phyloP scores from a whole-genome alignment of 2,113 vertebrate species.

The Atherinomorus stipes region DNA sequence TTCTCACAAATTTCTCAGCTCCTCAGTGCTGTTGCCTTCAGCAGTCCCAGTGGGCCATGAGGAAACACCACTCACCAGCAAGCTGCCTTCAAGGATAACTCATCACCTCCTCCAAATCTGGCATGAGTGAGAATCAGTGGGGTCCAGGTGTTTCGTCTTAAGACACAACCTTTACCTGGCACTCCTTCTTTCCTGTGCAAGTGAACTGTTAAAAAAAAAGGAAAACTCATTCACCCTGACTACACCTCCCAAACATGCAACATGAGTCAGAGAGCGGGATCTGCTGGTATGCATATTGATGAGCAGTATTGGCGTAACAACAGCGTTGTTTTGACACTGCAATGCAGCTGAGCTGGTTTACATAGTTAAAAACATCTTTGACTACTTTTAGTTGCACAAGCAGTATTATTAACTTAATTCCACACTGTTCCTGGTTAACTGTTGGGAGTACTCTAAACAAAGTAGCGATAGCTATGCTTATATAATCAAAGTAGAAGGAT shows the following conservation, averaged over 20 bases:
- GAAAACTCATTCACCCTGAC: conserved; percentile 6
- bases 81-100: conserved; percentile 38
- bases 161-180: conserved; percentile 17
- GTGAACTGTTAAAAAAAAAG: conserved; percentile 25
- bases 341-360: conserved; percentile 52
- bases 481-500: no score
- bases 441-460: accelerated
- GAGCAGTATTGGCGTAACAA: conserved; percentile 5
- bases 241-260: conserved; percentile 25
- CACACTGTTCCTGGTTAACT: background rate
- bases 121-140: conserved; percentile 24
- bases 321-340: conserved; percentile 3
- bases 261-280: conserved; percentile 44
- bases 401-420: background rate
- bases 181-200: conserved; percentile 28
- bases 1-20: conserved; percentile 52
- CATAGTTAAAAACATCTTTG: background rate
- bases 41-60: conserved; percentile 50
- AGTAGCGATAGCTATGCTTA: background rate
- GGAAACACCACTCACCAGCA: conserved; percentile 55
- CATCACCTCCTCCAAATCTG: conserved; percentile 59
- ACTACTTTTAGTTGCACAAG: conserved; percentile 10
- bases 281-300: conserved; percentile 15
- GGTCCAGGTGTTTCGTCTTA: conserved; percentile 61
- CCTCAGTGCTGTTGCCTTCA: conserved; percentile 43